Evolutionary conservation across 2,888 invertebrate genomes (phyloP).

Genomic region (Clusia tigrina): DNA sequence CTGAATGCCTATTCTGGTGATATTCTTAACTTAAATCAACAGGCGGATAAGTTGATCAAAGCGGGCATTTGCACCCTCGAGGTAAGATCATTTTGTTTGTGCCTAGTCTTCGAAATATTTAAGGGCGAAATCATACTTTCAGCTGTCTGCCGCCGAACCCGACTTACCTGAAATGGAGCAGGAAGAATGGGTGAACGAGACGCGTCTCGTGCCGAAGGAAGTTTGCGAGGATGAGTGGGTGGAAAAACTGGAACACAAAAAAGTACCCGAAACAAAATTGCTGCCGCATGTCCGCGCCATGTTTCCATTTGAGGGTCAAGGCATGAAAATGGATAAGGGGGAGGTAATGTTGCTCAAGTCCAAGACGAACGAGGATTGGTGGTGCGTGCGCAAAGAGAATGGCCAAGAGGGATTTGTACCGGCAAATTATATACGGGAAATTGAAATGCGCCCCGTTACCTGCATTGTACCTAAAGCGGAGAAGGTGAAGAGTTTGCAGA

Average conservation of each 20-base stretch:
- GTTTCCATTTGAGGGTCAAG: conserved; percentile 92
- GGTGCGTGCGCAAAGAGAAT: conserved; percentile 94
- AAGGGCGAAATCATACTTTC: not conserved
- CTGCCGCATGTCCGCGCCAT: conserved; percentile 87
- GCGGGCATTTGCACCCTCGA: conserved; percentile 74
- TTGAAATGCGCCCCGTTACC: conserved; percentile 84
- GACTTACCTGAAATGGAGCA: conserved; percentile 70
- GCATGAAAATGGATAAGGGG: conserved; percentile 89
- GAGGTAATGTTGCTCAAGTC: conserved; percentile 90
- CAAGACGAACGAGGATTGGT: conserved; percentile 98
- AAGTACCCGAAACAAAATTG: conserved; percentile 85
- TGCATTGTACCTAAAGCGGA: conserved; percentile 86
- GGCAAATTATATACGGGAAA: conserved; percentile 93
- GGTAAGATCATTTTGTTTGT: conserved; percentile 27
- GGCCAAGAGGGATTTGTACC: conserved; percentile 97
- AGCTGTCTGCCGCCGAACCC: conserved; percentile 67
- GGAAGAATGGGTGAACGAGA: conserved; percentile 81
- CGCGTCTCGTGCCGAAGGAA: conserved; percentile 86
- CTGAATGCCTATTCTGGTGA: conserved; percentile 88
- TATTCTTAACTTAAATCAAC: conserved; percentile 79
- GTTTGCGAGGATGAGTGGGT: conserved; percentile 92
- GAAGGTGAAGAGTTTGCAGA: conserved; percentile 82
- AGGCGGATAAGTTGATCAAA: conserved; percentile 78
- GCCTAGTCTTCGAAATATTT: not conserved
- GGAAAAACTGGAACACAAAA: conserved; percentile 83